These are phyloP conservation scores for Chaitophorus viminalis DNA, from an alignment of 2,888 invertebrate genomes.

Conservation along the genomic window DNA sequence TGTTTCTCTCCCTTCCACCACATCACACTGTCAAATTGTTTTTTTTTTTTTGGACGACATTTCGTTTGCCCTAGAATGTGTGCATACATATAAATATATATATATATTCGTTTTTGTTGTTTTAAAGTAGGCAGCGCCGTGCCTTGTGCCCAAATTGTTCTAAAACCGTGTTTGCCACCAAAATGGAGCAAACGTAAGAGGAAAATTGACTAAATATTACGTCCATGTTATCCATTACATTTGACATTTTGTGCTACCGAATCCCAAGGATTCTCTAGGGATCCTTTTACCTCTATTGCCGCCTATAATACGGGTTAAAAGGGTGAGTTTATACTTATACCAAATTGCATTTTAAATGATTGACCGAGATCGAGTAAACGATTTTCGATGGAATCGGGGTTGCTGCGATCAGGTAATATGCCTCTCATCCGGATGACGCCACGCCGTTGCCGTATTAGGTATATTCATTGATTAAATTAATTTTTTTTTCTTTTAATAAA, in stretches of 20 bases:
- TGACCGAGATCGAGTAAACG: background rate
- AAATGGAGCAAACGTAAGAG: background rate
- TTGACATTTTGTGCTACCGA: constrained; percentile 42
- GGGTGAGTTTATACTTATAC: background rate
- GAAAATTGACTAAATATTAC: constrained; percentile 40
- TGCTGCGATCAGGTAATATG: background rate
- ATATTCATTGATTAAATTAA: too few species aligned
- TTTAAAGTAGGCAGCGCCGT: background rate
- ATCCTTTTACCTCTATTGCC: background rate
- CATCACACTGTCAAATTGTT: too few species aligned
- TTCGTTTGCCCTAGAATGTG: too few species aligned
- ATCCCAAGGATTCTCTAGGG: constrained; percentile 25
- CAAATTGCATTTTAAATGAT: constrained; percentile 25
- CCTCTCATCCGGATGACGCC: too few species aligned
- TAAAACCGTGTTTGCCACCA: background rate
- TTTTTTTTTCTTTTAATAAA: too few species aligned
- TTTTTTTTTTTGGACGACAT: too few species aligned
- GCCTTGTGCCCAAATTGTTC: background rate
- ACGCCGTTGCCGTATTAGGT: too few species aligned
- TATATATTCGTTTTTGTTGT: background rate
- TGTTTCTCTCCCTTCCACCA: too few species aligned
- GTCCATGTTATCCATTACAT: constrained; percentile 21
- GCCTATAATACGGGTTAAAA: background rate
- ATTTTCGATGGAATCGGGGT: background rate
- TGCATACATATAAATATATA: background rate